Base-by-base conservation (phyloP, 2,888 invertebrate genomes). In the Habroteleia sp. region DNA sequence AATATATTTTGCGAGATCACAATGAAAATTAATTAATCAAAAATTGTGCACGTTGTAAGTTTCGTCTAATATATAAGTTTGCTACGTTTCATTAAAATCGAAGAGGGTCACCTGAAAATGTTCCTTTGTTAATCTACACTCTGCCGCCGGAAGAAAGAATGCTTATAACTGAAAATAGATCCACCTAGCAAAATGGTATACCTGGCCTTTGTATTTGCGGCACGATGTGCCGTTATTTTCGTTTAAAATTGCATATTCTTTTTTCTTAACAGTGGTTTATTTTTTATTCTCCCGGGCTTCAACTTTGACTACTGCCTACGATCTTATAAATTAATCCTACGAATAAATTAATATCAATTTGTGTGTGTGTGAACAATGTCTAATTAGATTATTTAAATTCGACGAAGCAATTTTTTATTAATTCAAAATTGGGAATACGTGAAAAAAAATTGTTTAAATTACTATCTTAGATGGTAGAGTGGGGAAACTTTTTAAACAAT, bases 121-220 rank as follows among this genome's bases (percentile, higher is more conserved):
- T 56, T 63, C 72, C 63, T 72, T 72, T 72, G 72, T 72, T 56
- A 35, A 42, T 56, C 63, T 29, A 63, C 41, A 41, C 56, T n/a
- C n/a, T 56, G 46, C 72, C 72, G 63, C 56, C 63, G 48, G 72
- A 63, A 63, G 72, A 72, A 72, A 63, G 72, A 63, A 71, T 63
- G 54, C 63, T 56, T 63, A 54, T 72, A 63, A 72, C 63, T 63
- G 31, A 72, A 72, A 72, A 63, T 72, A 72, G 65, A 72, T 65
- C 58, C 65, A 72, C 63, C 72, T 72, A 72, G 35, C 56, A 52
- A 65, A 65, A 65, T 58, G 25, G 31, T 58, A 72, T 65, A 73
- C 56, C 72, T 56, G 72, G n/a, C 63, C 63, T 72, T 72, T 72
- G 72, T 72, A 72, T 63, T 72, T 72, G 33, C 58, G 72, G 25